phyloP scores from a whole-genome alignment of 2,888 invertebrate genomes.

The Trissoscelio sp. region DNA sequence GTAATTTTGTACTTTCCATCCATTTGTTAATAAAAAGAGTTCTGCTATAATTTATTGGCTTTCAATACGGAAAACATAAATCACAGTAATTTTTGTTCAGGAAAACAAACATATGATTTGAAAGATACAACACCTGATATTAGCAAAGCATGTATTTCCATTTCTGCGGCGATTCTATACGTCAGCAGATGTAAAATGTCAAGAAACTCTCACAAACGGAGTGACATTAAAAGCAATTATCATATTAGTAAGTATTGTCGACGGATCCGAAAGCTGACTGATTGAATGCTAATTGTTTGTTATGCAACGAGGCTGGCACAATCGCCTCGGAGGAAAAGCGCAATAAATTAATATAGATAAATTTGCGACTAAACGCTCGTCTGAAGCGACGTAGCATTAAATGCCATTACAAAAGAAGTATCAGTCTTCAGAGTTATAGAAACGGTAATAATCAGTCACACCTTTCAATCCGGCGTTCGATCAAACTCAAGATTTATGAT shows the following conservation, averaged over 20 bases:
- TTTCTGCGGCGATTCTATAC: neutral
- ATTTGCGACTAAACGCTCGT: slow-evolving; percentile 25
- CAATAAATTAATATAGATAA: slow-evolving; percentile 55
- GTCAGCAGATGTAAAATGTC: slow-evolving; percentile 26
- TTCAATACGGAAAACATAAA: neutral
- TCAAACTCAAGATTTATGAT: slow-evolving; percentile 57
- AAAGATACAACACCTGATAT: too few relatives aligned
- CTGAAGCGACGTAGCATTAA: slow-evolving; percentile 42
- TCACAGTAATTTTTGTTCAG: too few relatives aligned
- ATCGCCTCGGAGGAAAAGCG: slow-evolving; percentile 31
- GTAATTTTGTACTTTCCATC: slow-evolving; percentile 13
- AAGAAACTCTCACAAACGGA: slow-evolving; percentile 32
- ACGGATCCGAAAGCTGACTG: slow-evolving; percentile 17
- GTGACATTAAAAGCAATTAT: slow-evolving; percentile 41
- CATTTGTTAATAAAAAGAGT: too few relatives aligned
- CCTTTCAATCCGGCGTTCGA: slow-evolving; percentile 52
- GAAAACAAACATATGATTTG: too few relatives aligned
- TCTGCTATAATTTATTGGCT: neutral
- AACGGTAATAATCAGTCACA: slow-evolving; percentile 64
- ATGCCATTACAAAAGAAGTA: slow-evolving; percentile 38
- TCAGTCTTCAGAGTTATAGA: slow-evolving; percentile 40
- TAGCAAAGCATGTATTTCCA: too few relatives aligned
- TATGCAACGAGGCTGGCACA: slow-evolving; percentile 4
- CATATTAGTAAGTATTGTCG: slow-evolving; percentile 18
- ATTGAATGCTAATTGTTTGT: slow-evolving; percentile 52